phyloP scores from a whole-genome alignment of 2,797 vertebrate species.

The Gobionotothen gibberifrons region DNA sequence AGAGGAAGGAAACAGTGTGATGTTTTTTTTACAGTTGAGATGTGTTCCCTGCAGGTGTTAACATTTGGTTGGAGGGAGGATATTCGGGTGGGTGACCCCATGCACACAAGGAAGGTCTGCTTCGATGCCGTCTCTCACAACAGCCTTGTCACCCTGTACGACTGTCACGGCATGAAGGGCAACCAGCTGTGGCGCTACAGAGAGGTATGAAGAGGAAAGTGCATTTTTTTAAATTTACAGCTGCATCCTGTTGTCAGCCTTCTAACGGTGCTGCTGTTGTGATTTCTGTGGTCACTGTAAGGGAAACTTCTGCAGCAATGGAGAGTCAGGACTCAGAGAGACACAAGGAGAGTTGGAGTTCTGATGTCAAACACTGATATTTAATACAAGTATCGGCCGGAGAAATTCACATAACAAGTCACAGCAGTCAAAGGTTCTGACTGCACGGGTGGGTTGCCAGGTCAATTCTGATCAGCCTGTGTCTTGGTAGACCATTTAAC shows the following conservation, averaged over 20 bases:
- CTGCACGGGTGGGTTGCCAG: no score
- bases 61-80: slow-evolving; percentile 96
- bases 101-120: slow-evolving; percentile 94
- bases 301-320: no score
- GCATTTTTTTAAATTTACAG: background rate
- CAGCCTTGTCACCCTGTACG: slow-evolving; percentile 93
- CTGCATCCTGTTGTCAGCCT: background rate
- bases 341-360: no score
- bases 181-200: slow-evolving; percentile 97
- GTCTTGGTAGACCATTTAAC: no score
- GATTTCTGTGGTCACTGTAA: slow-evolving; percentile 9
- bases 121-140: slow-evolving; percentile 93
- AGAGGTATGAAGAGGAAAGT: slow-evolving; percentile 77
- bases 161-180: slow-evolving; percentile 96
- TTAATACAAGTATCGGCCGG: no score
- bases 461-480: no score
- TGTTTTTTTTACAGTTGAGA: background rate
- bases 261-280: background rate
- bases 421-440: no score
- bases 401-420: no score
- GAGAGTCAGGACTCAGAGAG: no score
- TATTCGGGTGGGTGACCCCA: slow-evolving; percentile 91
- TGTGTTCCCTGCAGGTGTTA: slow-evolving; percentile 77
- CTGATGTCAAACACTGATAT: no score
- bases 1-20: background rate